Percentiles rank a stretch among this genome's conserved stretches.
Conservation (phyloP, 1,140 invertebrate species). For the Polypedilum pembai region DNA sequence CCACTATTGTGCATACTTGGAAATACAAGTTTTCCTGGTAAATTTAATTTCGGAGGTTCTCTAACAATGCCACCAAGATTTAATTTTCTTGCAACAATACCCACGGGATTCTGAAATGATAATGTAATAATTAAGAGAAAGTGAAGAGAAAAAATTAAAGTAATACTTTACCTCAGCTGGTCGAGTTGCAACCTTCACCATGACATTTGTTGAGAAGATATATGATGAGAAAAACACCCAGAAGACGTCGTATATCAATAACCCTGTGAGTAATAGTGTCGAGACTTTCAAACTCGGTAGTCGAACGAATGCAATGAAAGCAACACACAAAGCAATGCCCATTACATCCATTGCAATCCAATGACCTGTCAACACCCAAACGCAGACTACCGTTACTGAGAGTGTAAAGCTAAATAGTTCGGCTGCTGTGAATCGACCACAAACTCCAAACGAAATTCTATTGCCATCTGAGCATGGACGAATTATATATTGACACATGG, state of each 20-base stretch:
- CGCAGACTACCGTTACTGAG: constrained; percentile 87
- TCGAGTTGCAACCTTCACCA: constrained; percentile 84
- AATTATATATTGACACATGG: constrained; percentile 95
- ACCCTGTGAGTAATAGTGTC: constrained; percentile 83
- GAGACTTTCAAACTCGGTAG: constrained; percentile 95
- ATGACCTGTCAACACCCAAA: constrained; percentile 95
- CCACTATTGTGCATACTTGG: constrained; percentile 91
- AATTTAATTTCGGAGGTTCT: constrained; percentile 87
- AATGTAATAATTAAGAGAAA: background rate
- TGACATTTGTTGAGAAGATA: constrained; percentile 97
- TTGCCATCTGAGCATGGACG: constrained; percentile 76
- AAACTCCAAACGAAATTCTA: constrained; percentile 85
- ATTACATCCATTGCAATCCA: constrained; percentile 93
- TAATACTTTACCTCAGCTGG: constrained; percentile 63
- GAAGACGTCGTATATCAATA: constrained; percentile 95
- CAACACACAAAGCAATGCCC: constrained; percentile 94
- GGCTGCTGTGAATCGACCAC: constrained; percentile 84
- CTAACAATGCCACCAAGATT: constrained; percentile 78
- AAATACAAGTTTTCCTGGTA: constrained; percentile 95
- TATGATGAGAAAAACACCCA: constrained; percentile 99
- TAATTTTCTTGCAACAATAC: constrained; percentile 82
- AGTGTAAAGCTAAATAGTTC: constrained; percentile 89
- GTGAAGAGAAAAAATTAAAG: background rate
- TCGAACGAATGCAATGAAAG: constrained; percentile 93
- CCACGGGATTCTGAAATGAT: constrained; percentile 69